Evolutionary conservation across 2,113 vertebrate species (phyloP), one percentile per base, ranked within the genome.

Genomic region (Myotis lucifugus): DNA sequence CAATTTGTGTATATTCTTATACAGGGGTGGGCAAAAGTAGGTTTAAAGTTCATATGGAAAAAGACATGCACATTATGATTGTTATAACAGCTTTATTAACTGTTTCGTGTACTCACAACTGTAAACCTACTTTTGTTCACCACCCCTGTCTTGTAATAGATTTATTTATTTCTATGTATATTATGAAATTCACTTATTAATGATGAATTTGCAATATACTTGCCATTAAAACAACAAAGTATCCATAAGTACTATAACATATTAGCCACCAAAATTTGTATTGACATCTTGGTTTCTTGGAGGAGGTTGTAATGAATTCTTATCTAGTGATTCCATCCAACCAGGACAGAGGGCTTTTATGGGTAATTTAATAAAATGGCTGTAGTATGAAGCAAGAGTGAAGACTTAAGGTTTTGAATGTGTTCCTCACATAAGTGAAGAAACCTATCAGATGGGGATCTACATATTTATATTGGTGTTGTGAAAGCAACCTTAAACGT

Each of bases 401-500:
- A 97, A 95, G 96, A 97, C 94, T 21, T 70, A 94, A 59, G 50
- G 7, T 79, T 94, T 93, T 94, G 85, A 96, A 76, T 77, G 66
- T 50, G 86, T 69, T 97, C 91, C 56, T 83, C 67, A 84, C 61
- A 42, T 21, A 72, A 72, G 46, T 96, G 92, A 96, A 97, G 93
- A 94, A 91, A 94, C 76, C 64, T 88, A 66, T 66, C 95, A 95
- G 61, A 79, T 91, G 50, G 85, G 13, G 73, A 29, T 95, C 86
- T 73, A 83, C 96, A 82, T 96, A 89, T 93, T 96, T 95, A 93
- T 76, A 88, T 48, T 94, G 85, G 95, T 96, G 76, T 66, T 95
- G 50, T 64, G 48, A 94, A 92, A 90, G 95, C 82, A 97, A 1
- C 70, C 46, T 95, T 94, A 0, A 42, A 42, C n/a, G 95, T 94